Conservation (phyloP, 1,140 invertebrate species). For the Thrips palmi region DNA sequence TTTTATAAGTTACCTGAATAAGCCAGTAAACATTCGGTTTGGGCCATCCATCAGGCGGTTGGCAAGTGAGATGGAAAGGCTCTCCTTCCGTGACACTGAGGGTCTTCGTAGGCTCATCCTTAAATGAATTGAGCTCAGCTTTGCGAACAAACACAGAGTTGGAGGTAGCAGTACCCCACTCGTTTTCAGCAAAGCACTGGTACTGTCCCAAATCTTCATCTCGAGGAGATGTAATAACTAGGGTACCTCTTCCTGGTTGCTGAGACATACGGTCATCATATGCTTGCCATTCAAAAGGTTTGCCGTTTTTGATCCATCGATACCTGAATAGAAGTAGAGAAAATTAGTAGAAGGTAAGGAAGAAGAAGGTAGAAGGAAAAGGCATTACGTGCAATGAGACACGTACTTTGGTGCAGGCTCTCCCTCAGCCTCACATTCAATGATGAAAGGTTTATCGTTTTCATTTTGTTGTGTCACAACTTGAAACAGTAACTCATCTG, state of each 20-base stretch:
- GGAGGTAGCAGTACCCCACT: slow-evolving; percentile 83
- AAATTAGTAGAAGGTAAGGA: neutral
- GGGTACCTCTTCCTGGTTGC: slow-evolving; percentile 75
- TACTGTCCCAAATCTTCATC: slow-evolving; percentile 92
- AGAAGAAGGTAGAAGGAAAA: neutral
- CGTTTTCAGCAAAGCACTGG: slow-evolving; percentile 92
- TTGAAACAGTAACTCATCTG: slow-evolving; percentile 80
- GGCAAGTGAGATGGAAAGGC: slow-evolving; percentile 68
- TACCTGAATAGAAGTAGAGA: slow-evolving; percentile 42
- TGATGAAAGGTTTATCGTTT: slow-evolving; percentile 83
- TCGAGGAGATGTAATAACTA: slow-evolving; percentile 71
- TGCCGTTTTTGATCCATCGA: slow-evolving; percentile 91
- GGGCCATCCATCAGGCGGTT: slow-evolving; percentile 85
- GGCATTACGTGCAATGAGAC: neutral
- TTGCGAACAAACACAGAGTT: slow-evolving; percentile 91
- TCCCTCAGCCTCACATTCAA: slow-evolving; percentile 86
- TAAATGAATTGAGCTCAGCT: slow-evolving; percentile 82
- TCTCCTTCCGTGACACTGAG: slow-evolving; percentile 63
- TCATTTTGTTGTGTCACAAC: slow-evolving; percentile 59
- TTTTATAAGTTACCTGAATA: slow-evolving; percentile 34
- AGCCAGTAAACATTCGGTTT: slow-evolving; percentile 89
- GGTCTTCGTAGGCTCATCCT: slow-evolving; percentile 44
- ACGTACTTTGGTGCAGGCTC: slow-evolving; percentile 73
- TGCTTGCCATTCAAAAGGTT: slow-evolving; percentile 70
- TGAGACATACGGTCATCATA: slow-evolving; percentile 88